phyloP scores from a whole-genome alignment of 1,140 invertebrate genomes.

The Eubasilissa regina region DNA sequence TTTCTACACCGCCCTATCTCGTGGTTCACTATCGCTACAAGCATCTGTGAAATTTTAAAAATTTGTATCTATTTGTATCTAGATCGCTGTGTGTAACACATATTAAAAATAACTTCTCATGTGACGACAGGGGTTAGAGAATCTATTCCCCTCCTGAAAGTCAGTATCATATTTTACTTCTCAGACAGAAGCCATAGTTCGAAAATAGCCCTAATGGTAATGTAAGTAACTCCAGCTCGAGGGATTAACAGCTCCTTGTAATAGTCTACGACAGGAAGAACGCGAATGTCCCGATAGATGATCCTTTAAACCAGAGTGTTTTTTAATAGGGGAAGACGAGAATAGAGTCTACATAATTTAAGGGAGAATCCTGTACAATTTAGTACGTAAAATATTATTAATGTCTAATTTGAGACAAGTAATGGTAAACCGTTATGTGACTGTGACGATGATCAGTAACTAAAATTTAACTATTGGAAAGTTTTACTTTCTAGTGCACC shows the following conservation, averaged over 20 bases:
- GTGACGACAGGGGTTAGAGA: background rate
- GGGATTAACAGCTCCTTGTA: background rate
- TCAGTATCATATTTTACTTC: constrained; percentile 7
- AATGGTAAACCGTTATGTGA: no score
- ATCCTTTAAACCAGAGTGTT: constrained; percentile 3
- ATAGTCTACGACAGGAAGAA: background rate
- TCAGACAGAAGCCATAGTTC: constrained; percentile 16
- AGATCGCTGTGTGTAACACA: no score
- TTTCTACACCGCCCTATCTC: no score
- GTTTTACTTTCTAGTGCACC: no score
- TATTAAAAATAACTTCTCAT: no score
- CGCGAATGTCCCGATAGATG: background rate
- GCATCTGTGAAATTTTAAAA: no score
- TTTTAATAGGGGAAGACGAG: constrained; percentile 5
- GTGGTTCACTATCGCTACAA: no score
- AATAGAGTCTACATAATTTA: background rate
- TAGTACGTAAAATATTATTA: no score
- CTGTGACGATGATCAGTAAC: no score
- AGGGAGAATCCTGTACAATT: background rate
- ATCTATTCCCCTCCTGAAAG: constrained; percentile 2
- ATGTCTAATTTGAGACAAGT: no score
- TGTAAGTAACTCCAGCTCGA: background rate
- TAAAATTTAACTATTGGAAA: no score
- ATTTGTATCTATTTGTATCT: no score
- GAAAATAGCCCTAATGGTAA: background rate